These are phyloP conservation scores for Drosophila gaucha DNA, from an alignment of 2,888 invertebrate genomes.

Conservation along the genomic window DNA sequence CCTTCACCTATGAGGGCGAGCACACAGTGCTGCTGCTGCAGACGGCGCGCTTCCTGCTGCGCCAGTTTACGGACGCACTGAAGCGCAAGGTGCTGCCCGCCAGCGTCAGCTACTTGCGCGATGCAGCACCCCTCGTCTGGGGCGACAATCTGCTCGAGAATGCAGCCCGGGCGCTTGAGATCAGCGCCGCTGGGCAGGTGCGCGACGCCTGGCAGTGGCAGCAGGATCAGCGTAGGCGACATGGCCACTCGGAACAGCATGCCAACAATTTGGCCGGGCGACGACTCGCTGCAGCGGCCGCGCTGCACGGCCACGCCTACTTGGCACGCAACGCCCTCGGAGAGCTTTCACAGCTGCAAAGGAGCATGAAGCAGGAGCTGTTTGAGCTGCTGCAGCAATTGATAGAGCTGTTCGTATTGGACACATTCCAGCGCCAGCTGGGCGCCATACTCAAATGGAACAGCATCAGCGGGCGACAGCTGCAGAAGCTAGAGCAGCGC, in stretches of 20 bases:
- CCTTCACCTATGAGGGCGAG: conserved; percentile 98
- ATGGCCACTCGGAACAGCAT: conserved; percentile 86
- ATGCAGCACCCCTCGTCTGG: conserved; percentile 53
- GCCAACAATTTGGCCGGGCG: conserved; percentile 95
- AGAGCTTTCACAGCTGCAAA: conserved; percentile 34
- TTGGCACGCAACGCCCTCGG: conserved; percentile 62
- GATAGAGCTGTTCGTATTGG: conserved; percentile 70
- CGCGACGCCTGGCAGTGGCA: conserved; percentile 89
- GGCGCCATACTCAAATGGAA: conserved; percentile 71
- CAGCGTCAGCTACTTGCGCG: conserved; percentile 88
- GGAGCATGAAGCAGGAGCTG: conserved; percentile 27
- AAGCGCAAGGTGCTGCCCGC: conserved; percentile 87
- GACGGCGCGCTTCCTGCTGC: conserved; percentile 92
- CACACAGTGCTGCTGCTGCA: conserved; percentile 96
- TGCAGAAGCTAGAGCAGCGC: conserved; percentile 87
- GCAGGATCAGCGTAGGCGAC: conserved; percentile 74
- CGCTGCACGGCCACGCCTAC: conserved; percentile 84
- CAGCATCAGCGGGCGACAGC: conserved; percentile 56
- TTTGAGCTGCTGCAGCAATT: conserved; percentile 44
- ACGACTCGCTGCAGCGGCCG: conserved; percentile 91
- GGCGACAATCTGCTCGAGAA: conserved; percentile 56
- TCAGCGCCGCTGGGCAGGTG: conserved; percentile 87
- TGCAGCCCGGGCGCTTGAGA: conserved; percentile 84
- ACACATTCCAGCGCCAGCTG: conserved; percentile 68
- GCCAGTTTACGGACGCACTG: conserved; percentile 89